phyloP scores from a whole-genome alignment of 2,797 vertebrate species.

The Microtus agrestis region DNA sequence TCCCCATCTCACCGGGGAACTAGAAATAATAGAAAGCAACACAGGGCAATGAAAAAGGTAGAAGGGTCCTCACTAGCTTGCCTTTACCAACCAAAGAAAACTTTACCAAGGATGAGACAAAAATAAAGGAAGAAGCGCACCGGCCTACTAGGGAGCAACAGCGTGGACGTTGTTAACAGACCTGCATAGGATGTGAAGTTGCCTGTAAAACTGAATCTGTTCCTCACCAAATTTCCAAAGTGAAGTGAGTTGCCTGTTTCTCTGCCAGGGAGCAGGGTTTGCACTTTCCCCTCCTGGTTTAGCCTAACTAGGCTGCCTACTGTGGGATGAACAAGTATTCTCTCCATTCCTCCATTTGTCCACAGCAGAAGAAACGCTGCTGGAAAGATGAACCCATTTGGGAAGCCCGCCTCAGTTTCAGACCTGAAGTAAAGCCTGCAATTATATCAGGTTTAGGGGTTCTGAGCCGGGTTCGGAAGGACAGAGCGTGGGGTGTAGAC shows the following conservation, averaged over 20 bases:
- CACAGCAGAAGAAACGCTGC: neutral
- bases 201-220: slow-evolving; percentile 13
- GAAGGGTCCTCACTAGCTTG: neutral
- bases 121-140: slow-evolving; percentile 52
- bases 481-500: neutral
- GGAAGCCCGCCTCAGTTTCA: slow-evolving; percentile 16
- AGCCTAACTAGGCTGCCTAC: slow-evolving; percentile 31
- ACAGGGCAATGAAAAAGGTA: neutral
- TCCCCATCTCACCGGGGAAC: neutral
- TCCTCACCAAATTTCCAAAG: slow-evolving; percentile 59
- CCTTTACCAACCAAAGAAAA: slow-evolving; percentile 36
- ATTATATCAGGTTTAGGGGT: neutral
- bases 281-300: neutral
- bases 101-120: neutral
- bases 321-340: slow-evolving; percentile 2
- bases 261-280: slow-evolving; percentile 9
- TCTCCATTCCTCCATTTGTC: neutral
- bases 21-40: neutral
- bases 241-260: slow-evolving; percentile 9
- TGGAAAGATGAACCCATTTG: neutral
- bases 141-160: neutral
- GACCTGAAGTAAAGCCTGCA: neutral
- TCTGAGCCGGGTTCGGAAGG: neutral
- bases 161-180: neutral
- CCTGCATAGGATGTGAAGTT: slow-evolving; percentile 11